These are phyloP conservation scores for Drosophila tripunctata DNA, from an alignment of 2,888 invertebrate genomes.

Conservation along the genomic window DNA sequence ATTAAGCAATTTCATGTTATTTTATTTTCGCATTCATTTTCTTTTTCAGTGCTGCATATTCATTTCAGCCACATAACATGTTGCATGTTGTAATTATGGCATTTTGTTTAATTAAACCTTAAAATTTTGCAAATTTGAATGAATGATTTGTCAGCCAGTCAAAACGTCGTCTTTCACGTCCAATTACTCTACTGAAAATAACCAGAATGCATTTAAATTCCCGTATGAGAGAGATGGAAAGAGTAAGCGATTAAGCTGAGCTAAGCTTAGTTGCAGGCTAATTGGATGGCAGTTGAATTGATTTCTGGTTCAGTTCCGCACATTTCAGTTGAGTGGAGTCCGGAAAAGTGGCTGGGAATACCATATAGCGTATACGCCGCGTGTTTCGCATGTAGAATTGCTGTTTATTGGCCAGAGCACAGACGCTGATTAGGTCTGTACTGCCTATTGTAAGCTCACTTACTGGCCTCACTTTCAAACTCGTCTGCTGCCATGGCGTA, in stretches of 20 bases:
- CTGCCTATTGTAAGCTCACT: slow-evolving; percentile 8
- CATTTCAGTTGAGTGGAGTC: background rate
- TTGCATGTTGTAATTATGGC: slow-evolving; percentile 39
- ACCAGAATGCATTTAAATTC: background rate
- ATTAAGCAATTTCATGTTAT: slow-evolving; percentile 45
- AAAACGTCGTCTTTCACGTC: slow-evolving; percentile 1
- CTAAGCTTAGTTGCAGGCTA: background rate
- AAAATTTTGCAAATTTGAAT: slow-evolving; percentile 23
- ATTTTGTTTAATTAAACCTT: slow-evolving; percentile 55
- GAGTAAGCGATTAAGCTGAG: background rate
- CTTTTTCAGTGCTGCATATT: background rate
- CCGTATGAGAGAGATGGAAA: background rate
- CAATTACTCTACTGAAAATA: background rate
- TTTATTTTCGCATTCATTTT: slow-evolving; percentile 17
- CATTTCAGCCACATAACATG: background rate
- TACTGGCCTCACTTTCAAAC: background rate
- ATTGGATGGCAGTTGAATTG: slow-evolving; percentile 11
- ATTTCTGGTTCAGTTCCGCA: background rate
- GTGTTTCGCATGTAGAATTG: slow-evolving; percentile 27
- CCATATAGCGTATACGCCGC: slow-evolving; percentile 28
- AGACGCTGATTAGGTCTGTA: slow-evolving; percentile 7
- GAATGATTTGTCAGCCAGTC: slow-evolving; percentile 22
- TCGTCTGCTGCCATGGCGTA: slow-evolving; percentile 54
- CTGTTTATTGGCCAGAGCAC: slow-evolving; percentile 11
- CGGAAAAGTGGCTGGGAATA: slow-evolving; percentile 1